Percentiles rank a stretch among this genome's conserved stretches.
phyloP scores from a whole-genome alignment of 2,888 invertebrate species.

The Drosophila limbata region DNA sequence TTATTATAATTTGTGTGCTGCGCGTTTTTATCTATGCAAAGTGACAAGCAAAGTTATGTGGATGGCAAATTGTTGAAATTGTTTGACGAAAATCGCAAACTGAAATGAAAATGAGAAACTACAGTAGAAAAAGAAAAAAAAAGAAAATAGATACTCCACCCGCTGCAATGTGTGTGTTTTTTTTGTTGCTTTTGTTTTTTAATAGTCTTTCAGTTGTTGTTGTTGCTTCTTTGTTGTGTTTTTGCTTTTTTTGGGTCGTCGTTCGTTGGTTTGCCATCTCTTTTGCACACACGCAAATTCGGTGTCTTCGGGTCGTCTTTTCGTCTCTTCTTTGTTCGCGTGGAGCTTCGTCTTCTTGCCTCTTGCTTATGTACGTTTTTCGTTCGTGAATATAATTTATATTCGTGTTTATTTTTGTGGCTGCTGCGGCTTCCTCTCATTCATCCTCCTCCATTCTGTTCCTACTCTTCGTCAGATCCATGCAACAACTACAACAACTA shows the following conservation, averaged over 20 bases:
- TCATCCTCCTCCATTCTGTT: constrained; percentile 29
- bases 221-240: constrained; percentile 42
- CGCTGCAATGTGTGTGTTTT: constrained; percentile 45
- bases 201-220: constrained; percentile 42
- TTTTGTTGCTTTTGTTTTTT: not conserved
- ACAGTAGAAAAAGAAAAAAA: constrained; percentile 3
- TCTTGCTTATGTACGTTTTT: constrained; percentile 66
- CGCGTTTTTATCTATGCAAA: constrained; percentile 63
- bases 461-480: constrained; percentile 27
- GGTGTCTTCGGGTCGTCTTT: constrained; percentile 43
- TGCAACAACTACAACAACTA: constrained; percentile 40
- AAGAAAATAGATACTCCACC: constrained; percentile 49
- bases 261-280: constrained; percentile 66
- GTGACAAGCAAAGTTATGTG: constrained; percentile 61
- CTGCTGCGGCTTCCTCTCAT: constrained; percentile 44
- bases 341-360: constrained; percentile 62
- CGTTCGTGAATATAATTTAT: constrained; percentile 74
- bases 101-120: constrained; percentile 32
- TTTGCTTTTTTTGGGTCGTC: constrained; percentile 59
- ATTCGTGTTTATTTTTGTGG: constrained; percentile 68
- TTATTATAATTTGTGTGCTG: constrained; percentile 64
- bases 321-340: constrained; percentile 69
- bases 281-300: constrained; percentile 63
- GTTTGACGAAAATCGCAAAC: constrained; percentile 57
- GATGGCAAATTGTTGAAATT: constrained; percentile 61